These are phyloP conservation scores for Strigamia maritima DNA, from an alignment of 2,888 invertebrate species.

Conservation along the genomic window DNA sequence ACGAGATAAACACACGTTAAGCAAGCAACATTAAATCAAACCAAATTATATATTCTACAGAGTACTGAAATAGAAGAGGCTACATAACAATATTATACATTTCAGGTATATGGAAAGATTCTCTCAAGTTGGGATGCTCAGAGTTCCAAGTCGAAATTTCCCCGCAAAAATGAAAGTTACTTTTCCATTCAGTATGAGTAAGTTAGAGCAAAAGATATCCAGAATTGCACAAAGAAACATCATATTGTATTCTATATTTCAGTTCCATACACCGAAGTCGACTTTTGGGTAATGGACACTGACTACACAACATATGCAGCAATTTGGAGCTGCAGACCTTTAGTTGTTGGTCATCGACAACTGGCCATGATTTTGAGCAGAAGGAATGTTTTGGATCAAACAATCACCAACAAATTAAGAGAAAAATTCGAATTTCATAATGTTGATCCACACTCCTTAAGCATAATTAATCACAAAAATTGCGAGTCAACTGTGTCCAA, in stretches of 20 bases:
- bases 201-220: conserved; percentile 52
- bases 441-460: conserved; percentile 73
- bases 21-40: no score
- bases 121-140: conserved; percentile 61
- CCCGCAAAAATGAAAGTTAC: conserved; percentile 71
- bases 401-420: conserved; percentile 65
- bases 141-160: conserved; percentile 55
- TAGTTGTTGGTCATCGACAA: conserved; percentile 70
- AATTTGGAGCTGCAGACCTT: conserved; percentile 73
- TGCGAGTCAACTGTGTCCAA: conserved; percentile 53
- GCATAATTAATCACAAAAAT: conserved; percentile 67
- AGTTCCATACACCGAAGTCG: neutral
- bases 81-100: no score
- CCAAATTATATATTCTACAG: no score
- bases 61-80: no score
- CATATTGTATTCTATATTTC: neutral
- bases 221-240: neutral
- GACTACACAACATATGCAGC: conserved; percentile 73
- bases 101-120: conserved; percentile 33
- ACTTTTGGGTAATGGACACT: conserved; percentile 68
- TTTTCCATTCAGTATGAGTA: conserved; percentile 68
- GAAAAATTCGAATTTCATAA: conserved; percentile 62
- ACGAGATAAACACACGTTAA: no score
- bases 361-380: conserved; percentile 79
- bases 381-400: conserved; percentile 66